Conservation (phyloP, 2,888 invertebrate species). For the Eupeodes latifasciatus region DNA sequence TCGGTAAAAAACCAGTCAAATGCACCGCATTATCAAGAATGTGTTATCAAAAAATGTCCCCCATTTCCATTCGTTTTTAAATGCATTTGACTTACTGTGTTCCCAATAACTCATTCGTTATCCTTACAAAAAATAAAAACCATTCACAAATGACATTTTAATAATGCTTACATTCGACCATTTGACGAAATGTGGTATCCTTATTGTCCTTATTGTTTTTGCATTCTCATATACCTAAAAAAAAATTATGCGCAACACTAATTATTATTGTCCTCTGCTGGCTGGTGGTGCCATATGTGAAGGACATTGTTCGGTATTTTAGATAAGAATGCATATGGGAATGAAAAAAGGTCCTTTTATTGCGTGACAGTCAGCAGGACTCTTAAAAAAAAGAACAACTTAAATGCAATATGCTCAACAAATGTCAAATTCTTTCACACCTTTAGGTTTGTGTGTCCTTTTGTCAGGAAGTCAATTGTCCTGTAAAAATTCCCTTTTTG, state of each 20-base stretch:
- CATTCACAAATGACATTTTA: conserved; percentile 65
- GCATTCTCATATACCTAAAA: conserved; percentile 34
- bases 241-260: conserved; percentile 54
- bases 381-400: neutral
- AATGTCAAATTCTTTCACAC: conserved; percentile 70
- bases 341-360: conserved; percentile 49
- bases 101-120: conserved; percentile 43
- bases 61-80: neutral
- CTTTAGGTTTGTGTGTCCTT: conserved; percentile 30
- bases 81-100: conserved; percentile 4
- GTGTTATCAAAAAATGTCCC: too few species aligned
- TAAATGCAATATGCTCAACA: conserved; percentile 67
- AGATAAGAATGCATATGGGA: conserved; percentile 56
- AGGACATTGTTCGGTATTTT: conserved; percentile 69
- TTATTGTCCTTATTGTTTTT: conserved; percentile 38
- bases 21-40: neutral
- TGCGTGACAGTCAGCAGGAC: conserved; percentile 58
- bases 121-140: neutral
- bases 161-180: conserved; percentile 60
- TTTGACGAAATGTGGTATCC: conserved; percentile 42
- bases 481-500: conserved; percentile 57
- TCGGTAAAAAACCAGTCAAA: neutral
- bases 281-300: conserved; percentile 70
- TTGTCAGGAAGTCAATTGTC: conserved; percentile 20
- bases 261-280: conserved; percentile 46